These are phyloP conservation scores for Drosophila jambulina DNA, from an alignment of 1,140 invertebrate genomes.

Conservation along the genomic window DNA sequence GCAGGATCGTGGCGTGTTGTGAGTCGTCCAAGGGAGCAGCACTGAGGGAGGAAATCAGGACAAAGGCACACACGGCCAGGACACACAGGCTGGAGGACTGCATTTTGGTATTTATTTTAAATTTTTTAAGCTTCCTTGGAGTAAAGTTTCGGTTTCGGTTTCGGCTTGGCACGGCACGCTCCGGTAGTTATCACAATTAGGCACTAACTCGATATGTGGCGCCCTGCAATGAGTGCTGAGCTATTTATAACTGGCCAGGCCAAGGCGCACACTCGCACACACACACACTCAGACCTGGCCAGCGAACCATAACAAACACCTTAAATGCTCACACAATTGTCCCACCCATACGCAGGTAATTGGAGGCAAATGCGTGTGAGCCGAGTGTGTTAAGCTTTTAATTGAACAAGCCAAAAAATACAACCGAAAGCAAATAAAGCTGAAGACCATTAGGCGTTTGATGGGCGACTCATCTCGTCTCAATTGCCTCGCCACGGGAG, in stretches of 20 bases:
- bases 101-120: slow-evolving; percentile 47
- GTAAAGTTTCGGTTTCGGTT: slow-evolving; percentile 2
- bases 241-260: slow-evolving; percentile 65
- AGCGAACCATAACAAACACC: slow-evolving; percentile 57
- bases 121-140: background rate
- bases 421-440: background rate
- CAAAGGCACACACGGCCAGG: slow-evolving; percentile 59
- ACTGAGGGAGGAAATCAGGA: slow-evolving; percentile 34
- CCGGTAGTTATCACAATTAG: slow-evolving; percentile 71
- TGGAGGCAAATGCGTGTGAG: slow-evolving; percentile 41
- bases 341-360: slow-evolving; percentile 70
- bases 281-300: slow-evolving; percentile 6
- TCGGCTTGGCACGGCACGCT: slow-evolving; percentile 30
- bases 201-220: slow-evolving; percentile 61
- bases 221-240: slow-evolving; percentile 49
- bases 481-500: slow-evolving; percentile 68
- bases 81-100: slow-evolving; percentile 51
- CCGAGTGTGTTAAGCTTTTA: slow-evolving; percentile 64
- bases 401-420: slow-evolving; percentile 68
- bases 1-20: slow-evolving; percentile 82
- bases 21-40: slow-evolving; percentile 76
- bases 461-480: slow-evolving; percentile 72
- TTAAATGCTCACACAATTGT: slow-evolving; percentile 60
- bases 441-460: slow-evolving; percentile 71
- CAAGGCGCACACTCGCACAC: slow-evolving; percentile 1